Evolutionary conservation across 1,140 invertebrate genomes (phyloP), one percentile per base, ranked within the genome.

Genomic region (Drosophila malerkotliana): DNA sequence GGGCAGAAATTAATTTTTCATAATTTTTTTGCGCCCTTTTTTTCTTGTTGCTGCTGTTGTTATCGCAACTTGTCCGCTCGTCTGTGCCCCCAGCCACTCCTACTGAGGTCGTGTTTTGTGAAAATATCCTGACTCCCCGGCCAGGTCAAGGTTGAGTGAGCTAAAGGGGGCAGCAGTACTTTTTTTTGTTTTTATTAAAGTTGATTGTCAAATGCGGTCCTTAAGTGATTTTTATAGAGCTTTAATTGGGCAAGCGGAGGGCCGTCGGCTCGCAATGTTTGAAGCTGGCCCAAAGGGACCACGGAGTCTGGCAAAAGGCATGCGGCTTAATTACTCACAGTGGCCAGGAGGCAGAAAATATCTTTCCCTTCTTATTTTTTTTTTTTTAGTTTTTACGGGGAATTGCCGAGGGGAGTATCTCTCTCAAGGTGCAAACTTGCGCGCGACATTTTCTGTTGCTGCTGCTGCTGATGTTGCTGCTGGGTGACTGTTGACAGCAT

Each of bases 1-100:
- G 83, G 83, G 72, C 83, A 88, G 79, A 88, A 88, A 88, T 88
- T 88, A 88, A 88, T 88, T 88, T 87, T 88, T 88, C 84, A 88
- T 88, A 88, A 88, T 88, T 88, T 88, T 87, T 88, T 88, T 88
- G 75, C 79, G 72, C 76, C 79, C 79, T 69, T 88, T 87, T 79
- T 72, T 60, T 45, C 9, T 39, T 30, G 58, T 44, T 58, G 34
- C 37, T 58, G 48, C 47, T 63, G 77, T 81, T 87, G 83, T 88
- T 77, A 83, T 79, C 79, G 79, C 72, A 79, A 88, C 83, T 88
- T 88, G 79, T 82, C 80, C 75, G 72, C 64, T 24, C 41, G 14
- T 44, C 15, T 37, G 34, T 32, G 9, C 68, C 59, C 59, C 47
- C 30, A 48, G n/a, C 41, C 48, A 41, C 61, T 39, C 51, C 57